phyloP scores from a whole-genome alignment of 2,888 invertebrate genomes.

The Arrhopalites spinosus region DNA sequence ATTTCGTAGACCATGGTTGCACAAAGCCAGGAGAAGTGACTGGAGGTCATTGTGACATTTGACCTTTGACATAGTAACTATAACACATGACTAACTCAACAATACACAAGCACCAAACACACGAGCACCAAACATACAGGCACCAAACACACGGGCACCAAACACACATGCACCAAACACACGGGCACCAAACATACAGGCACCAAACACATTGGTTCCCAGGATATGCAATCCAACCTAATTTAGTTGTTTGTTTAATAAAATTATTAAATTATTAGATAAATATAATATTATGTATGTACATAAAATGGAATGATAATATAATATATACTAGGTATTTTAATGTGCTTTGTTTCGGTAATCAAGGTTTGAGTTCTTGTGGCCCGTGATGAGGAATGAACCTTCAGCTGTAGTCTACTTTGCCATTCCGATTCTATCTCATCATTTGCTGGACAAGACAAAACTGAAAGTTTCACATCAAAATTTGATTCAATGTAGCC shows the following conservation, averaged over 20 bases:
- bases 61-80: too few relatives aligned
- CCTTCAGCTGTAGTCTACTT: constrained; percentile 15
- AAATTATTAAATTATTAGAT: too few relatives aligned
- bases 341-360: background rate
- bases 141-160: background rate
- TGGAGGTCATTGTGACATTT: too few relatives aligned
- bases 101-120: too few relatives aligned
- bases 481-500: constrained; percentile 29
- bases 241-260: too few relatives aligned
- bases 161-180: background rate
- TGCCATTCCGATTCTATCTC: constrained; percentile 27
- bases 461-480: constrained; percentile 23
- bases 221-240: too few relatives aligned
- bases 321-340: background rate
- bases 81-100: too few relatives aligned
- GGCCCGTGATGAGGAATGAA: constrained; percentile 18
- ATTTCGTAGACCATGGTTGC: too few relatives aligned
- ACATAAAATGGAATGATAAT: too few relatives aligned
- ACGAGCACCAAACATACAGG: background rate
- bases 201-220: too few relatives aligned
- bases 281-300: too few relatives aligned
- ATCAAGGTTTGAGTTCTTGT: constrained; percentile 18
- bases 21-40: too few relatives aligned
- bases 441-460: constrained; percentile 18
- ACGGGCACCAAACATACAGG: background rate